These are phyloP conservation scores for Enteromius treurensis DNA, from an alignment of 2,797 vertebrate genomes.

Conservation along the genomic window DNA sequence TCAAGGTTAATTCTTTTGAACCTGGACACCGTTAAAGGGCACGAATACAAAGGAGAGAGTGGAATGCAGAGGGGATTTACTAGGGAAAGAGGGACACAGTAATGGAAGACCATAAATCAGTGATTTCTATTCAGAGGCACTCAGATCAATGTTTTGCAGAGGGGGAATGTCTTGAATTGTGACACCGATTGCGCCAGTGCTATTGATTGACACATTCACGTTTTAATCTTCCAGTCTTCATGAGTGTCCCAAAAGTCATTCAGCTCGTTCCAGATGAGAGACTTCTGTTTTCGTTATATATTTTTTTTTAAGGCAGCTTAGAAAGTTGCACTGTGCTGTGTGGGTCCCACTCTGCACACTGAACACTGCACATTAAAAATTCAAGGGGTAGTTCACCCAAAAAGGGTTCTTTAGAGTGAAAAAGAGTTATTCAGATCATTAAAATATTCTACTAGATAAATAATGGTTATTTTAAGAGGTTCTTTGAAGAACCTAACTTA, in stretches of 20 bases:
- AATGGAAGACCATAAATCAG: slow-evolving; percentile 62
- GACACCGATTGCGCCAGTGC: slow-evolving; percentile 21
- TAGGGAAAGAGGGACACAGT: slow-evolving; percentile 48
- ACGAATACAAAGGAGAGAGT: slow-evolving; percentile 56
- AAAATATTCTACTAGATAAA: too few species aligned
- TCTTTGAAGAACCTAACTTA: too few species aligned
- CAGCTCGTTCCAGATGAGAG: background rate
- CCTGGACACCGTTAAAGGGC: slow-evolving; percentile 61
- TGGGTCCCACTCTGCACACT: too few species aligned
- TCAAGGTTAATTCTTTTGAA: slow-evolving; percentile 67
- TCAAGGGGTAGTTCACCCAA: background rate
- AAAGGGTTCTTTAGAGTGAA: background rate
- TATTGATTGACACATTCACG: slow-evolving; percentile 47
- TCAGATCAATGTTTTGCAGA: slow-evolving; percentile 39
- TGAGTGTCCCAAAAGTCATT: slow-evolving; percentile 10
- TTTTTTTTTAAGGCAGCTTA: background rate
- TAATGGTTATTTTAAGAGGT: too few species aligned
- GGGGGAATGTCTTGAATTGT: slow-evolving; percentile 36
- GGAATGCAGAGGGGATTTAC: slow-evolving; percentile 54
- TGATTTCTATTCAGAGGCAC: slow-evolving; percentile 56
- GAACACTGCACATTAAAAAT: background rate
- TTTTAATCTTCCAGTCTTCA: slow-evolving; percentile 25
- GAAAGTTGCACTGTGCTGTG: background rate
- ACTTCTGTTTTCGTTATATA: background rate
- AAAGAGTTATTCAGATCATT: too few species aligned